These are phyloP conservation scores for Lasioglossum morio DNA, from an alignment of 2,888 invertebrate species.

Conservation along the genomic window DNA sequence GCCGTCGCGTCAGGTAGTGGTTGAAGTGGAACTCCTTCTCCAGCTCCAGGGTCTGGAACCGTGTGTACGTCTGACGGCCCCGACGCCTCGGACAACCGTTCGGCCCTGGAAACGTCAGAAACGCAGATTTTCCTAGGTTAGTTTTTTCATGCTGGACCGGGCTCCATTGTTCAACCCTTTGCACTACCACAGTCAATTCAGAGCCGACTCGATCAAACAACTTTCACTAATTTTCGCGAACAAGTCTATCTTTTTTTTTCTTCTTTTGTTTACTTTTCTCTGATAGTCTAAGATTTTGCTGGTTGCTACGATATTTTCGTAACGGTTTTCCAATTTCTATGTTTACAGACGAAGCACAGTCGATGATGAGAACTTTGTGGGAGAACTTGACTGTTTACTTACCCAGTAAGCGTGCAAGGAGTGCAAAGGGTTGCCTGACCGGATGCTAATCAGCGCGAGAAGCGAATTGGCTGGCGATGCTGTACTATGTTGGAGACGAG, in stretches of 20 bases:
- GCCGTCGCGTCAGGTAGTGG: conserved; percentile 97
- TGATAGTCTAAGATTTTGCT: background rate
- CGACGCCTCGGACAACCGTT: conserved; percentile 97
- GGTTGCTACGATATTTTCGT: background rate
- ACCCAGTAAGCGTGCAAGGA: conserved; percentile 34
- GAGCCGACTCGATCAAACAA: conserved; percentile 17
- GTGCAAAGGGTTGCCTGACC: conserved; percentile 55
- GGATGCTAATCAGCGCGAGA: conserved; percentile 31
- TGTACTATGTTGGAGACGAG: conserved; percentile 52
- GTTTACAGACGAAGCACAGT: background rate
- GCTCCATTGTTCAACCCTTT: conserved; percentile 43
- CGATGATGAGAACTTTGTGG: background rate
- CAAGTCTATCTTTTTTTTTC: background rate
- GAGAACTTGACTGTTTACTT: conserved; percentile 48
- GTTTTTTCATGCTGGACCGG: conserved; percentile 55
- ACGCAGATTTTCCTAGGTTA: conserved; percentile 64
- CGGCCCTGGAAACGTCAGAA: conserved; percentile 90
- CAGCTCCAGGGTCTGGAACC: conserved; percentile 98
- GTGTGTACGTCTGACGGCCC: conserved; percentile 98
- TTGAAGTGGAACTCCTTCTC: conserved; percentile 99
- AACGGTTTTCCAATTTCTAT: background rate
- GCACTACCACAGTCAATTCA: conserved; percentile 56
- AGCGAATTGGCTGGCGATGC: background rate
- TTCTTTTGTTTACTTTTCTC: background rate
- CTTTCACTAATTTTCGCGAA: background rate